phyloP scores from a whole-genome alignment of 2,113 vertebrate species.

The Illadopsis cleaveri region DNA sequence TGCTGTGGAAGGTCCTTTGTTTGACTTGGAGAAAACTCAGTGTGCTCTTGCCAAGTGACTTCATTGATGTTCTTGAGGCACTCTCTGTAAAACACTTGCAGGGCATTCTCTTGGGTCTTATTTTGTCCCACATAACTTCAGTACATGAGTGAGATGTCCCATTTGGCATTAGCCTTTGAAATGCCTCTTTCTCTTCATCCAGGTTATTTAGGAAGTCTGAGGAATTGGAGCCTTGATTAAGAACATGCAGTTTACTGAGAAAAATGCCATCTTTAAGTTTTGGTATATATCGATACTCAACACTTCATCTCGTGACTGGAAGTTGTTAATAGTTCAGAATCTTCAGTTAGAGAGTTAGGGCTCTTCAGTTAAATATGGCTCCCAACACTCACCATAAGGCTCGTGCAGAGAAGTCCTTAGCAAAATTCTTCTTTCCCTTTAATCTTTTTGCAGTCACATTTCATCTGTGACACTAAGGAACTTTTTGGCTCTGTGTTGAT shows the following conservation, averaged over 20 bases:
- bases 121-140: background rate
- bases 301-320: background rate
- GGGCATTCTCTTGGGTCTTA: background rate
- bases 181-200: background rate
- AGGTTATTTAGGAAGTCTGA: background rate
- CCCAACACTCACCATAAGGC: rapidly evolving
- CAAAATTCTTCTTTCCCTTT: background rate
- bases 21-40: background rate
- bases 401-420: background rate
- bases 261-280: background rate
- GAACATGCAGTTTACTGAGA: background rate
- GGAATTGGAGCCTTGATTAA: background rate
- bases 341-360: background rate
- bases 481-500: background rate
- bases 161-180: background rate
- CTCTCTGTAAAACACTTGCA: background rate
- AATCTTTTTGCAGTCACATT: background rate
- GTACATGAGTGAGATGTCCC: background rate
- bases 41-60: background rate
- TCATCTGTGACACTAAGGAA: background rate
- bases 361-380: background rate
- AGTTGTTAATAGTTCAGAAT: background rate
- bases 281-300: background rate
- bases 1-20: background rate
- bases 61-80: background rate